Conservation (phyloP, 2,888 invertebrate species). For the Atherix ibis region DNA sequence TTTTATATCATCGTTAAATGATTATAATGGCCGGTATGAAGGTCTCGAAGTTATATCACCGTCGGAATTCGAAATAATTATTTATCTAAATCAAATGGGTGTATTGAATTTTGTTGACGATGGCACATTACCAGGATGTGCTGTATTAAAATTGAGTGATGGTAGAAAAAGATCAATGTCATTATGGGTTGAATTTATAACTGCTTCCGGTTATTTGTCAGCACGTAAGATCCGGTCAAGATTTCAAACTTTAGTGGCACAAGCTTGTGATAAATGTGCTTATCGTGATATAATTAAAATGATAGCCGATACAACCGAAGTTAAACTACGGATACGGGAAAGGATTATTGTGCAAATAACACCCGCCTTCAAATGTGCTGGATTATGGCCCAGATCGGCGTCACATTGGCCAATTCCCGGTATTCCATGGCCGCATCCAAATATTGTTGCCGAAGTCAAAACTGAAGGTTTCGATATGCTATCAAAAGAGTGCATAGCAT, state of each 20-base stretch:
- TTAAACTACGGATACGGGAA: slow-evolving; percentile 77
- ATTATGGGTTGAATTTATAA: slow-evolving; percentile 95
- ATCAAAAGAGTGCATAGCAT: slow-evolving; percentile 72
- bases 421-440: slow-evolving; percentile 87
- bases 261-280: slow-evolving; percentile 86
- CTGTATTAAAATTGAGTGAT: slow-evolving; percentile 86
- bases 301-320: slow-evolving; percentile 90
- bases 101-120: slow-evolving; percentile 98
- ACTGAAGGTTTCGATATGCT: slow-evolving; percentile 89
- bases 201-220: slow-evolving; percentile 87
- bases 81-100: slow-evolving; percentile 95
- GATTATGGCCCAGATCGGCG: slow-evolving; percentile 88
- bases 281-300: slow-evolving; percentile 88
- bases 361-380: slow-evolving; percentile 86
- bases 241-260: slow-evolving; percentile 79
- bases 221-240: slow-evolving; percentile 91
- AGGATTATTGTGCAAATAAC: slow-evolving; percentile 88
- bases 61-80: slow-evolving; percentile 86
- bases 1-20: slow-evolving; percentile 81
- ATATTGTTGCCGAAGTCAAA: slow-evolving; percentile 84
- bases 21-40: slow-evolving; percentile 80
- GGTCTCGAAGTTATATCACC: slow-evolving; percentile 88
- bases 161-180: slow-evolving; percentile 95
- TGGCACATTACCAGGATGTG: slow-evolving; percentile 82
- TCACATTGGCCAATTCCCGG: slow-evolving; percentile 88